A percentile compares a stretch with the other conserved stretches of the same genome.
Evolutionary conservation across 1,140 invertebrate species (phyloP).

Genomic region (Epicauta chinensis): DNA sequence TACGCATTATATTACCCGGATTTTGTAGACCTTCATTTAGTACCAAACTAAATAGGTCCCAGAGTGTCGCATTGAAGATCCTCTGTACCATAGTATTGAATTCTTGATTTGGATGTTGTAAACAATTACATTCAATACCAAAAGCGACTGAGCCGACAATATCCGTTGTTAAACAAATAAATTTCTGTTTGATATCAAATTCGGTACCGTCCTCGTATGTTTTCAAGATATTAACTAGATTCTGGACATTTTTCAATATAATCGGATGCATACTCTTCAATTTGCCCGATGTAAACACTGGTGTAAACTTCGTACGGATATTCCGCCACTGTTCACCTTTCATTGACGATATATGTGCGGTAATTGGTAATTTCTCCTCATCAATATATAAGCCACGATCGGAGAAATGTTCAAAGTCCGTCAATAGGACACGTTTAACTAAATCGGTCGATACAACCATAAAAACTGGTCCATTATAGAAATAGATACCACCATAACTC

Average conservation of each 20-base stretch:
- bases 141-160: constrained; percentile 39
- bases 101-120: constrained; percentile 39
- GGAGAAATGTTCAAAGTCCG: constrained; percentile 47
- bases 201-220: background rate
- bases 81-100: constrained; percentile 28
- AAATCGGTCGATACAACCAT: constrained; percentile 45
- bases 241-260: constrained; percentile 7
- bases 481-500: constrained; percentile 20
- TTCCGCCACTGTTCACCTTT: constrained; percentile 45
- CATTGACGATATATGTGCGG: constrained; percentile 44
- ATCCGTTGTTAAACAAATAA: constrained; percentile 12
- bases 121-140: constrained; percentile 45
- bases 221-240: background rate
- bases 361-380: constrained; percentile 43
- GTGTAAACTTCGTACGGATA: constrained; percentile 43
- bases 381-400: constrained; percentile 42
- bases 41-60: constrained; percentile 28
- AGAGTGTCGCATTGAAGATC: constrained; percentile 6
- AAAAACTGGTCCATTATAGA: constrained; percentile 17
- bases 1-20: constrained; percentile 7
- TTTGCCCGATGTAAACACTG: constrained; percentile 47
- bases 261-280: constrained; percentile 44
- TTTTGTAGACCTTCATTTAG: constrained; percentile 16
- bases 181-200: constrained; percentile 11
- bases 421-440: constrained; percentile 44